phyloP scores from a whole-genome alignment of 2,113 vertebrate species.

The Glareola pratincola region DNA sequence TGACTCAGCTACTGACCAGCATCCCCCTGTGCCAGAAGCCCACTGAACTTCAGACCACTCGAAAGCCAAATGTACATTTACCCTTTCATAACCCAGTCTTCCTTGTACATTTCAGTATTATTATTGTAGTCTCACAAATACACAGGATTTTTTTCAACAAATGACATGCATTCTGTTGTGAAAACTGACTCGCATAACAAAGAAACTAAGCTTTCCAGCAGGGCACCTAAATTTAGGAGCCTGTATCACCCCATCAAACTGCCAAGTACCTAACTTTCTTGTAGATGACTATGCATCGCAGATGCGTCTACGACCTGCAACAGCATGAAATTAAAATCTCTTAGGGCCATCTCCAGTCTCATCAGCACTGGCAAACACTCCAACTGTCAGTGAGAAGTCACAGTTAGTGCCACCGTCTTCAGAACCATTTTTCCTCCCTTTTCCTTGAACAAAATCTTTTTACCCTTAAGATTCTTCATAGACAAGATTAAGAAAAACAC shows the following conservation, averaged over 20 bases:
- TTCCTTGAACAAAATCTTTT: neutral
- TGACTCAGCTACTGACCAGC: neutral
- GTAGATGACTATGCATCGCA: neutral
- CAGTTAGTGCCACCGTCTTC: neutral
- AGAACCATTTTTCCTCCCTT: neutral
- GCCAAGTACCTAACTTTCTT: neutral
- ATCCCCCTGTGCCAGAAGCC: neutral
- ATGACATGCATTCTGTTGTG: neutral
- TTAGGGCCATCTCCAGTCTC: neutral
- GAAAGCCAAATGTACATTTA: fast-evolving
- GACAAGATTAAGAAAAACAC: neutral
- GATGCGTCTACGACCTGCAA: neutral
- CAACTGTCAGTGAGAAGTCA: neutral
- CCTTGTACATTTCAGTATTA: neutral
- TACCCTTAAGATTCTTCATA: neutral
- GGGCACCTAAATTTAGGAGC: neutral
- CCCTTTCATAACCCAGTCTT: neutral
- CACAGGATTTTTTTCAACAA: neutral
- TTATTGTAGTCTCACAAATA: neutral
- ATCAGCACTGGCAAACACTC: neutral
- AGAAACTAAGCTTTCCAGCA: neutral
- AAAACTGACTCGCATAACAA: neutral
- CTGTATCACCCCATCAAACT: neutral
- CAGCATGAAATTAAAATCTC: neutral
- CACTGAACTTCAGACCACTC: neutral